These are phyloP conservation scores for Hephaestus fuliginosus DNA, from an alignment of 2,797 vertebrate species.

Conservation along the genomic window DNA sequence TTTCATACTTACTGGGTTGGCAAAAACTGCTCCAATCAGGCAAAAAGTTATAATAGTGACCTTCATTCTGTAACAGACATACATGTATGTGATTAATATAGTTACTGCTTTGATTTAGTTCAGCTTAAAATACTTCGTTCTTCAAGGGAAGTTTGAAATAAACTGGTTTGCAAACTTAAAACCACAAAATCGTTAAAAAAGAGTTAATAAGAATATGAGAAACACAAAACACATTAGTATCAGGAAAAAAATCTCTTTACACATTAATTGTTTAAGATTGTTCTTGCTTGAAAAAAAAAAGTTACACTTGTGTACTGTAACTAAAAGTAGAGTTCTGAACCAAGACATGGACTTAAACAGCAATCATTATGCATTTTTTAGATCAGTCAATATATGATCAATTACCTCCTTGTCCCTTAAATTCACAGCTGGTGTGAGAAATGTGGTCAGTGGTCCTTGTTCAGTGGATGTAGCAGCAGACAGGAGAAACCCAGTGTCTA, in stretches of 20 bases:
- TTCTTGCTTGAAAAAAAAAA: neutral
- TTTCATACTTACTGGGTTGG: slow-evolving; percentile 83
- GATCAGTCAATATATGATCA: slow-evolving; percentile 17
- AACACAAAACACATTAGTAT: neutral
- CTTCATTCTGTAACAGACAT: slow-evolving; percentile 80
- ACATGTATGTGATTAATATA: neutral
- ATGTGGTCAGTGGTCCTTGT: slow-evolving; percentile 29
- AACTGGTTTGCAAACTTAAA: neutral
- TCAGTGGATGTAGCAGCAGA: slow-evolving; percentile 22
- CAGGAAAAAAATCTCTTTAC: neutral
- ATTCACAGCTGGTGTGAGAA: slow-evolving; percentile 30
- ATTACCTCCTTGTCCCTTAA: slow-evolving; percentile 42
- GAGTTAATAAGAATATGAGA: neutral
- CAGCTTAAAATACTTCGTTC: neutral
- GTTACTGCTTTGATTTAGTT: neutral
- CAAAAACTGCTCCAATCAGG: slow-evolving; percentile 77
- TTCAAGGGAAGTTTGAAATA: neutral
- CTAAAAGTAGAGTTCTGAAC: neutral
- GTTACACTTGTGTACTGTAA: neutral
- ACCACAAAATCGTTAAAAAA: neutral
- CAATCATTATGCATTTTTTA: neutral
- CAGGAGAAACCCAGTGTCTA: slow-evolving; percentile 35
- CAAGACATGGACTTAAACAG: neutral
- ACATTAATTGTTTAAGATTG: neutral
- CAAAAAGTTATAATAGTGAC: slow-evolving; percentile 71